Evolutionary conservation across 2,888 invertebrate species (phyloP), one percentile per base, ranked within the genome.

Genomic region (Dryomyza anilis): DNA sequence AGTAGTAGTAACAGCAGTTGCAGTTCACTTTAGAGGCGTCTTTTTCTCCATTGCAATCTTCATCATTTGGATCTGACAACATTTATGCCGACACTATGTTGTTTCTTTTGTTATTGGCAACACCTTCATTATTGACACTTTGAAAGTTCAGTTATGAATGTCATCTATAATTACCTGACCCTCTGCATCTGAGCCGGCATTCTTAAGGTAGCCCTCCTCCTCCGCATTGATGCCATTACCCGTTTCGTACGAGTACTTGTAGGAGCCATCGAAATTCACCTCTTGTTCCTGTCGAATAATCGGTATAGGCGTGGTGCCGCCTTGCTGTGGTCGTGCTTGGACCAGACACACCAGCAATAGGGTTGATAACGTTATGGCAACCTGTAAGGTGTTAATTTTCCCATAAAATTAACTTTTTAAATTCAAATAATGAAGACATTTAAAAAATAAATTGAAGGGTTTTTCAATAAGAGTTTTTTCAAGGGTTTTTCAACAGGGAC

Each of bases 261-360:
- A 84, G 61, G 89, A 88, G 68, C 90, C 90, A 79, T 90, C 90
- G 30, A 87, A 88, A 73, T 89, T 89, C 21, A 89, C 86, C 74
- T 89, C 86, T 72, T 89, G 88, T 70, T 90, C 89, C 78, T 90
- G 90, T 63, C 87, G 81, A 53, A 90, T 82, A 65, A 90, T 90
- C 14, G 90, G 89, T 33, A 90, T 87, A 1, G 87, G 87, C 68
- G 89, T 88, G 3, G 86, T 86, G 48, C 86, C 85, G 62, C 79
- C 77, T n/a, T n/a, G n/a, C 71, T 79, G 82, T 43, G 74, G 81
- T 56, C 73, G 78, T 66, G 76, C 76, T 43, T 69, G 71, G 12
- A 69, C 70, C 30, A 67, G 46, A 55, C 71, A 63, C n/a, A n/a
- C n/a, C 21, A 74, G 70, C 25, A 75, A 53, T 23, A 66, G 21